Evolutionary conservation across 1,140 invertebrate species (phyloP).

Genomic region (Drosophila miranda): DNA sequence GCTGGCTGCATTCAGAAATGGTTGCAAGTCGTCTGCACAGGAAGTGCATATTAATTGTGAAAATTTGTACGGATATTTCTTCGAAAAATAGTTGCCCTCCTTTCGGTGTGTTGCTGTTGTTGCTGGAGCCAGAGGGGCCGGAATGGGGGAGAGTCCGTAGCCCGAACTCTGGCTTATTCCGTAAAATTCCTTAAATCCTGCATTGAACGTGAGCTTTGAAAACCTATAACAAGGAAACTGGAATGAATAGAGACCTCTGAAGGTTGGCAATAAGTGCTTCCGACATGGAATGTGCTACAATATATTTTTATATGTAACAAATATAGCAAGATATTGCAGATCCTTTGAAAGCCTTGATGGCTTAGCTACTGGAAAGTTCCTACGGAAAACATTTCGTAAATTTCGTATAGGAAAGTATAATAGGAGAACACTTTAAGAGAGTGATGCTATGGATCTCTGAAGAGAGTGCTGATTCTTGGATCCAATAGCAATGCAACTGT

Average conservation of each 20-base stretch:
- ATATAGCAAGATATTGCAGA: too few species aligned
- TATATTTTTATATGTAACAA: too few species aligned
- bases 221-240: constrained; percentile 12
- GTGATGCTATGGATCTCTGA: too few species aligned
- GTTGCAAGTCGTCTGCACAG: constrained; percentile 77
- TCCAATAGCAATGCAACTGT: too few species aligned
- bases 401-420: too few species aligned
- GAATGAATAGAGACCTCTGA: neutral
- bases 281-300: constrained; percentile 4
- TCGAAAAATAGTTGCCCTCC: constrained; percentile 67
- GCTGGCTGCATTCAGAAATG: constrained; percentile 57
- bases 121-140: neutral
- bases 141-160: constrained; percentile 22
- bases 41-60: constrained; percentile 80
- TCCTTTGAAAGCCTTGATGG: too few species aligned
- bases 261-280: constrained; percentile 5
- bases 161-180: neutral
- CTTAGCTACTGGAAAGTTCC: too few species aligned
- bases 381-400: too few species aligned
- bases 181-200: constrained; percentile 35
- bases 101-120: constrained; percentile 15
- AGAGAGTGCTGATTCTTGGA: too few species aligned
- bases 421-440: too few species aligned
- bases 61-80: constrained; percentile 77
- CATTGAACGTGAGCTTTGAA: constrained; percentile 15